Conservation (phyloP, 2,797 vertebrate genomes). For the Mormyrops attenuatus region DNA sequence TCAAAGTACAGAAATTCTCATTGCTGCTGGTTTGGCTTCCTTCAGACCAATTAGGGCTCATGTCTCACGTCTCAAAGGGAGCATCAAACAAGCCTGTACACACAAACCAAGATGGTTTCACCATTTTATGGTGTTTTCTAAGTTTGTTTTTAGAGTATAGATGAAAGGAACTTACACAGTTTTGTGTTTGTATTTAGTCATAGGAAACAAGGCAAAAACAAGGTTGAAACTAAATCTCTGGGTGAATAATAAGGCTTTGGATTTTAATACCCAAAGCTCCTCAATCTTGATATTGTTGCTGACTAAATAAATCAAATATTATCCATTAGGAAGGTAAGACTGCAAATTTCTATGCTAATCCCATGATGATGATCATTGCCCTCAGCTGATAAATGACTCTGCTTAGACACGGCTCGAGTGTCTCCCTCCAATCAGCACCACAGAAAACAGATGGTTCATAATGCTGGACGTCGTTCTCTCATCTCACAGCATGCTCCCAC, state of each 20-base stretch:
- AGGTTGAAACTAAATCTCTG: background rate
- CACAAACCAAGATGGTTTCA: background rate
- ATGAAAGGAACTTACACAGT: background rate
- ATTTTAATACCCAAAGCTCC: background rate
- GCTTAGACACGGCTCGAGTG: background rate
- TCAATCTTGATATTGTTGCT: background rate
- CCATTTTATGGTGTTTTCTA: background rate
- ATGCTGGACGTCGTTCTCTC: background rate
- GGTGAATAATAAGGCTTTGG: background rate
- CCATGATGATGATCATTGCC: background rate
- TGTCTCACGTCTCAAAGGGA: background rate
- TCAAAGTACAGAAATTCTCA: background rate
- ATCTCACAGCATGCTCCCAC: background rate
- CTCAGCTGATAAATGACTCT: background rate
- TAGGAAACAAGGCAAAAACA: background rate
- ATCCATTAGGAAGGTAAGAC: background rate
- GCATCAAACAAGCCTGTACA: background rate
- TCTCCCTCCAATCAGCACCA: background rate
- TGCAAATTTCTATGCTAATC: background rate
- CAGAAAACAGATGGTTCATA: background rate
- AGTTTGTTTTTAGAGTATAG: background rate
- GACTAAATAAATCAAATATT: conserved; percentile 12
- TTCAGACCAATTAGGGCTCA: background rate
- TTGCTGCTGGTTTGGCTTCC: background rate
- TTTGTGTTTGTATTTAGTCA: background rate